Conservation (phyloP, 92 coral and sea anemone species). For the Phymanthus crucifer region DNA sequence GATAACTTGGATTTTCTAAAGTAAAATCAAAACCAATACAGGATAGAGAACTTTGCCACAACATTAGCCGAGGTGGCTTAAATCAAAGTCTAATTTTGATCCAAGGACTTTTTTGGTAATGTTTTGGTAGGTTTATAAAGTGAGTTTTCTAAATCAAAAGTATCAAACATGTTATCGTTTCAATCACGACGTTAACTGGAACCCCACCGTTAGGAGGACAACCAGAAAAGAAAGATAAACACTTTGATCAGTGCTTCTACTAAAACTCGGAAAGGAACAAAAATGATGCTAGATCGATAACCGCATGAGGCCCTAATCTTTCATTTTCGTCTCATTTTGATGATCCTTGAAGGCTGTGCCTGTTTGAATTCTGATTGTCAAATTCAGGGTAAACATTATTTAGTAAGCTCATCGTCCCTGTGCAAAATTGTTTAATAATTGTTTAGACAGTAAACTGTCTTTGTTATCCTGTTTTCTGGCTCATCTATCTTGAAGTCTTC, state of each 20-base stretch:
- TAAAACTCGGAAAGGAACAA: neutral
- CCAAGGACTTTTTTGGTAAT: neutral
- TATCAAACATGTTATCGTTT: neutral
- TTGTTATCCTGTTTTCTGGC: neutral
- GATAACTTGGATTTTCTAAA: neutral
- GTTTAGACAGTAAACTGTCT: neutral
- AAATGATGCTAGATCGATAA: neutral
- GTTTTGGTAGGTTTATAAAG: neutral
- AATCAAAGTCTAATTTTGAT: neutral
- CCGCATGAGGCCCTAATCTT: neutral
- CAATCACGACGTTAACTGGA: slow-evolving; percentile 8
- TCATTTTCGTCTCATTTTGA: neutral
- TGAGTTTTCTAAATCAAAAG: neutral
- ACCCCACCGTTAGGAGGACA: slow-evolving; percentile 2
- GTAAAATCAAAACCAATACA: neutral
- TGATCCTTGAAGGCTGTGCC: neutral
- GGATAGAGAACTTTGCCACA: neutral
- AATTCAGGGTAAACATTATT: slow-evolving; percentile 1
- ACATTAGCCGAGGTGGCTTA: neutral
- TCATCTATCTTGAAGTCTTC: neutral
- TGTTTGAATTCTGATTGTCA: neutral
- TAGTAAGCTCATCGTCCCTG: neutral
- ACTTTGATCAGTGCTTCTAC: neutral
- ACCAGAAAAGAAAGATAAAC: neutral
- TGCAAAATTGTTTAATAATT: neutral